Evolutionary conservation across 2,113 vertebrate genomes (phyloP), one percentile per base, ranked within the genome.

Genomic region (Anoura caudifer): DNA sequence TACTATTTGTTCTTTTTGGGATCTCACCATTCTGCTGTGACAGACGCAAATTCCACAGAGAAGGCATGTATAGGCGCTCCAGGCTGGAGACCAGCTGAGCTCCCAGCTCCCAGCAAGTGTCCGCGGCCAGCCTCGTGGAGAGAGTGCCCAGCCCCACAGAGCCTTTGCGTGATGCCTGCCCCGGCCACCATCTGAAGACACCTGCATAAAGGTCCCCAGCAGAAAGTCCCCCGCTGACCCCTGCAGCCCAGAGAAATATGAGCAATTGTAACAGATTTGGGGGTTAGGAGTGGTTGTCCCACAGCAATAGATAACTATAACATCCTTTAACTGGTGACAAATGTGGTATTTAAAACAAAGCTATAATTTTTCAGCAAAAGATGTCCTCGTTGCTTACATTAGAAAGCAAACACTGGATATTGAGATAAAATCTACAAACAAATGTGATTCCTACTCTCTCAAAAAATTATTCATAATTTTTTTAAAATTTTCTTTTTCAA

Each of bases 381-480:
- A 54, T 45, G 3, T 3, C 20, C 3, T 85, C 43, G 41, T 31
- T 61, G 22, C 56, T 70, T 56, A 65, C 22, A 8, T 50, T 45
- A 24, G 73, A 70, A 85, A 83, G 1, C 22, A 87, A 12, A 77
- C 8, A 69, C 13, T n/a, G 6, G 38, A 41, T 85, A 47, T 12
- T 50, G 17, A 84, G 69, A 92, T 45, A 73, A 77, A 73, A 36
- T 65, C 31, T 38, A n/a, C 2, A 28, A 11, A 72, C 1, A 65
- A 20, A 86, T 88, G 24, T 38, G 54, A 75, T 72, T 36, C 4
- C 7, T 43, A 12, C 28, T 59, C 10, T 17, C 61, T 67, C n/a
- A 63, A 79, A 90, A 91, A 65, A 14, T 88, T 12, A 56, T 63
- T 59, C 31, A 31, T 54, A 67, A 94, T 50, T 1, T 83, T 67